Conservation (phyloP, 2,888 invertebrate species). For the Phlogophora meticulosa region DNA sequence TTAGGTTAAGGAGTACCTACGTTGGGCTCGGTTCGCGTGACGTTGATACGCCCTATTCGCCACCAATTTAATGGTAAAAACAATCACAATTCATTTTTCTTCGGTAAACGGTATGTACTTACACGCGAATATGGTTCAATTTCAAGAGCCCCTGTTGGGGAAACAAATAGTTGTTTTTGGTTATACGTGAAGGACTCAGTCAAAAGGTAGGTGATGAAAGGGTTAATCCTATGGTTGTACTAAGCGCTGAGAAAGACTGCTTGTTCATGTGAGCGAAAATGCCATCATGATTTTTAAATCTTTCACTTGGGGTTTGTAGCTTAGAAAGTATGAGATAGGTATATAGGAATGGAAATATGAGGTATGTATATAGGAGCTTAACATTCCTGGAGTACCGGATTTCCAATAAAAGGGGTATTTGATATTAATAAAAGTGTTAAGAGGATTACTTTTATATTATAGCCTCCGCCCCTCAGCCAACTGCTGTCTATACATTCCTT, state of each 20-base stretch:
- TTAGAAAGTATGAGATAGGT: neutral
- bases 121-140: constrained; percentile 41
- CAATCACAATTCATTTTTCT: constrained; percentile 74
- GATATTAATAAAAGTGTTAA: too few relatives aligned
- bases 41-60: constrained; percentile 74
- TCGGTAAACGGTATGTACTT: constrained; percentile 50
- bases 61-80: constrained; percentile 78
- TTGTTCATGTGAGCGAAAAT: neutral
- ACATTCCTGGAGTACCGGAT: too few relatives aligned
- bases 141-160: constrained; percentile 10
- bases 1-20: constrained; percentile 86
- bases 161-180: constrained; percentile 24
- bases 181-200: neutral
- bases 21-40: constrained; percentile 82
- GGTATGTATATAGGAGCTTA: too few relatives aligned
- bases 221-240: neutral
- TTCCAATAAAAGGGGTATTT: too few relatives aligned
- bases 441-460: too few relatives aligned
- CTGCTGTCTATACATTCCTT: too few relatives aligned
- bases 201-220: neutral
- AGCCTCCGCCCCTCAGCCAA: too few relatives aligned
- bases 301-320: neutral
- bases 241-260: neutral
- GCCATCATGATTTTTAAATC: neutral
- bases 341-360: too few relatives aligned